A percentile compares a stretch with the other conserved stretches of the same genome.
These are phyloP conservation scores for Antheraea assamensis DNA, from an alignment of 2,888 invertebrate species.

Conservation along the genomic window DNA sequence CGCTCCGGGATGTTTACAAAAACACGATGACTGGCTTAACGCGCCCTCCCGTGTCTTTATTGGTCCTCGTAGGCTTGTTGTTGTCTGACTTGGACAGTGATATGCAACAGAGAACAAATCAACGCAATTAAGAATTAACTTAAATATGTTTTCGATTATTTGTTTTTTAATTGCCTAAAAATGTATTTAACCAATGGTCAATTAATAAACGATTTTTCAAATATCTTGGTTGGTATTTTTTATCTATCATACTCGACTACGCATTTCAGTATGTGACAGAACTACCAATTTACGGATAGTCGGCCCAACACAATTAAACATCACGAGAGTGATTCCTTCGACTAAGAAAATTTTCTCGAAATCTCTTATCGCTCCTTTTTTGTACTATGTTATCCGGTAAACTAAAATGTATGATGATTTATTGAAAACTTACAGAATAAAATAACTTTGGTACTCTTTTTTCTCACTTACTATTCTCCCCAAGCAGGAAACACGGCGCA, in stretches of 20 bases:
- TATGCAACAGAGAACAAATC: slow-evolving; percentile 36
- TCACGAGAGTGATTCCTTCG: neutral
- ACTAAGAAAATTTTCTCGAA: neutral
- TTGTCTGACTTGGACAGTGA: slow-evolving; percentile 51
- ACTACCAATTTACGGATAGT: neutral
- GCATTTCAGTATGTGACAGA: no score
- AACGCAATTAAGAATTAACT: neutral
- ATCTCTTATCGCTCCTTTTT: neutral
- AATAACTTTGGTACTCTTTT: no score
- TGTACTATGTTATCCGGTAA: neutral
- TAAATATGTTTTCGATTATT: neutral
- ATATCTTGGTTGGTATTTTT: neutral
- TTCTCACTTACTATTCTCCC: neutral
- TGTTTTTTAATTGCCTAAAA: neutral
- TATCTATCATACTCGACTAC: neutral
- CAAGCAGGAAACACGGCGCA: neutral
- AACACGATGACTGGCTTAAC: slow-evolving; percentile 77
- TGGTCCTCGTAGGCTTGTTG: slow-evolving; percentile 66
- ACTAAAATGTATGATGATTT: neutral
- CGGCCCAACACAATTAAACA: neutral
- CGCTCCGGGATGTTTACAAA: slow-evolving; percentile 69
- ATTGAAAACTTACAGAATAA: neutral
- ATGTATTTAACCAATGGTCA: no score
- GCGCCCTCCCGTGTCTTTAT: slow-evolving; percentile 67
- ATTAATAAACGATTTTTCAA: no score